phyloP scores from a whole-genome alignment of 2,888 invertebrate species.

The Pandemis heparana region DNA sequence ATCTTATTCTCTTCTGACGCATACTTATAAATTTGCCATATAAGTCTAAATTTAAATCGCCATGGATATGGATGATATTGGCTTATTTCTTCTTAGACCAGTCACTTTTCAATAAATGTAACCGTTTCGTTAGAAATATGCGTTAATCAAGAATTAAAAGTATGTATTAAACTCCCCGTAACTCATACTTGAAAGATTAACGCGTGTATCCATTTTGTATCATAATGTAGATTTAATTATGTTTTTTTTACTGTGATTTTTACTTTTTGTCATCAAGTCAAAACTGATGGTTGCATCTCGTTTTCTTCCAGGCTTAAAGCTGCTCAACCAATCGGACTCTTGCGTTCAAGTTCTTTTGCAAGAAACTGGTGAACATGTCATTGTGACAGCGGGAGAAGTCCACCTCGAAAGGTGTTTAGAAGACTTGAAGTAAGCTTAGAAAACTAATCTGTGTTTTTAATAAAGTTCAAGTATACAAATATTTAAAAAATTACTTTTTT shows the following conservation, averaged over 20 bases:
- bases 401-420: slow-evolving; percentile 98
- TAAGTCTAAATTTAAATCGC: too few relatives aligned
- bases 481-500: slow-evolving; percentile 41
- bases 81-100: too few relatives aligned
- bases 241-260: background rate
- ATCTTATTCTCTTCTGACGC: too few relatives aligned
- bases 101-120: too few relatives aligned
- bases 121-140: too few relatives aligned
- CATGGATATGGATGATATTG: too few relatives aligned
- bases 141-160: too few relatives aligned
- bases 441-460: slow-evolving; percentile 45
- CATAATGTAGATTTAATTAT: too few relatives aligned
- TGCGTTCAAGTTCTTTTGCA: slow-evolving; percentile 96
- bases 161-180: too few relatives aligned
- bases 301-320: slow-evolving; percentile 87
- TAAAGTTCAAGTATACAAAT: background rate
- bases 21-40: too few relatives aligned
- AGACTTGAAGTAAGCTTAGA: slow-evolving; percentile 89
- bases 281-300: background rate
- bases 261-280: background rate
- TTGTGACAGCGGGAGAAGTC: slow-evolving; percentile 98
- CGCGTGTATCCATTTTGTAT: too few relatives aligned
- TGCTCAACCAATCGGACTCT: slow-evolving; percentile 97
- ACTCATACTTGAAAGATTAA: too few relatives aligned
- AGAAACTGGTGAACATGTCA: slow-evolving; percentile 97